Evolutionary conservation across 2,797 vertebrate species (phyloP).

Genomic region (Schizopygopsis pylzovi): DNA sequence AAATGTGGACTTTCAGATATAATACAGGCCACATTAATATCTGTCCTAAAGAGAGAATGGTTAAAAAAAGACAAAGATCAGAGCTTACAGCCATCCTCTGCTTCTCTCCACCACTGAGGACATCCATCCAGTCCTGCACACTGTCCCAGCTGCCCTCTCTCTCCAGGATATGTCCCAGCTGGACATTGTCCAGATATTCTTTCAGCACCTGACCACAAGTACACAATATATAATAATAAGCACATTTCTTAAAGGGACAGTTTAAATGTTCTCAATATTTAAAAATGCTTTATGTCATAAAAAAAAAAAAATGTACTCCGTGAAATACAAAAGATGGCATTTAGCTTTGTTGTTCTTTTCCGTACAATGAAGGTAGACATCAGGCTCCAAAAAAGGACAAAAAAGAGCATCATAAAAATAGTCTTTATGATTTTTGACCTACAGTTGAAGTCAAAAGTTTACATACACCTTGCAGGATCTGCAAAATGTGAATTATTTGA

Average conservation of each 20-base stretch:
- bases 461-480: too few species aligned
- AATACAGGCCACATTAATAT: conserved; percentile 26
- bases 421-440: too few species aligned
- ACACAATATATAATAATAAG: not conserved
- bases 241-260: not conserved
- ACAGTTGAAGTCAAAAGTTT: too few species aligned
- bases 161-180: conserved; percentile 92
- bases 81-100: conserved; percentile 95
- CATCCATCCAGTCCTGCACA: conserved; percentile 98
- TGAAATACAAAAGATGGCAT: not conserved
- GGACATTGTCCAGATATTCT: conserved; percentile 95
- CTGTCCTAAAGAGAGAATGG: not conserved
- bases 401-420: not conserved
- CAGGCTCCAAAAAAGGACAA: not conserved
- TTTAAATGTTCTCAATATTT: not conserved
- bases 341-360: not conserved
- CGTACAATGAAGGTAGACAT: not conserved
- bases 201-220: conserved; percentile 86
- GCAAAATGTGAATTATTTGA: too few species aligned
- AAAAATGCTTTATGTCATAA: not conserved
- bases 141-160: conserved; percentile 93
- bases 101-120: conserved; percentile 97
- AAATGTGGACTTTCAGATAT: not conserved
- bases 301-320: too few species aligned
- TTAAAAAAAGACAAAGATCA: not conserved